Percentiles rank a stretch among this genome's conserved stretches.
These are phyloP conservation scores for Ruditapes philippinarum DNA, from an alignment of 1,140 invertebrate species.

Conservation along the genomic window DNA sequence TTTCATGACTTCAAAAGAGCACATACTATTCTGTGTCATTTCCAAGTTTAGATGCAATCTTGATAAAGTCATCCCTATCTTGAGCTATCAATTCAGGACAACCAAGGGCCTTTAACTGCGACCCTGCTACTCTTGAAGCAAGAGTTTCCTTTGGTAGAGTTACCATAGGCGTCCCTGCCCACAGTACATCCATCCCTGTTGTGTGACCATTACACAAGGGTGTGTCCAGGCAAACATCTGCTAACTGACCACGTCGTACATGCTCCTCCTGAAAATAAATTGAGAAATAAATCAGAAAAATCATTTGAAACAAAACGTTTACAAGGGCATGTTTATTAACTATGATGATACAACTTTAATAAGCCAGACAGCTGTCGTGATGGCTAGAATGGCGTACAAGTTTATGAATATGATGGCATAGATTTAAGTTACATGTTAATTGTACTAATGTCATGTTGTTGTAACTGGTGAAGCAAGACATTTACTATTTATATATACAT, in stretches of 20 bases:
- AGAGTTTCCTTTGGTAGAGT: conserved; percentile 98
- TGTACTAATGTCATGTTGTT: too few species aligned
- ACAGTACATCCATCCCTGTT: conserved; percentile 99
- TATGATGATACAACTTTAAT: too few species aligned
- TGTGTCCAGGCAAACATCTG: conserved; percentile 99
- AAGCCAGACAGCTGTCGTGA: too few species aligned
- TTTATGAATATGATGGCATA: too few species aligned
- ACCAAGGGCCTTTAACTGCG: conserved; percentile 97
- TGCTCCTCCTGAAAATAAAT: conserved; percentile 93
- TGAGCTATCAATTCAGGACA: conserved; percentile 97
- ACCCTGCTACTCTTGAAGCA: conserved; percentile 98
- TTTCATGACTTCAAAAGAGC: too few species aligned
- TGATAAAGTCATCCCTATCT: conserved; percentile 95
- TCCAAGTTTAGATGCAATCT: conserved; percentile 91
- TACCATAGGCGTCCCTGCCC: conserved; percentile 99
- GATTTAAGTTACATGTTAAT: too few species aligned
- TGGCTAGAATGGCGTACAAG: too few species aligned
- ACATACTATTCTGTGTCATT: conserved; percentile 94
- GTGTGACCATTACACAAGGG: conserved; percentile 99
- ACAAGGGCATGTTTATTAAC: too few species aligned
- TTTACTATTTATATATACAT: too few species aligned
- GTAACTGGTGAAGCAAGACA: too few species aligned
- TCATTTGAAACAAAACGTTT: too few species aligned
- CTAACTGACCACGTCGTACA: conserved; percentile 98
- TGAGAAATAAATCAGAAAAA: too few species aligned